Evolutionary conservation across 2,888 invertebrate species (phyloP), one percentile per base, ranked within the genome.

Genomic region (Chrysodeixis includens): DNA sequence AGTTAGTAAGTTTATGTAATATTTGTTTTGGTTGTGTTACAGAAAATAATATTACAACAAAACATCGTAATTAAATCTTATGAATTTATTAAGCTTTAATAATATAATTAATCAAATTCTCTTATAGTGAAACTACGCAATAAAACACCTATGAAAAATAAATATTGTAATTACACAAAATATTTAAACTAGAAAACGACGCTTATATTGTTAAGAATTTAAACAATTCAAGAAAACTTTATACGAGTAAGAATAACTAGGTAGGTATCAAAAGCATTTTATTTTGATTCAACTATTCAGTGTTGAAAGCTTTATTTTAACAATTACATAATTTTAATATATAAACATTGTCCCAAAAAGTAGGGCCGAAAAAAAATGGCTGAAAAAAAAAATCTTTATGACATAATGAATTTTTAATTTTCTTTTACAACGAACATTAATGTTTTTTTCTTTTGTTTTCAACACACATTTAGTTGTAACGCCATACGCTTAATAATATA

Each of bases 391-490:
- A n/a, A 5, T 3, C 40, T 0, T 16, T 0, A 16, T 46, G 46
- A 46, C 46, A 20, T 46, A 18, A 40, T 46, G 46, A 10, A 10
- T 49, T 49, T 49, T 49, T 18, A 18, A 44, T 6, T 20, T 49
- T 20, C 9, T 7, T 12, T 20, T 10, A 1, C 7, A 18, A 49
- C 46, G 7, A 20, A 10, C 10, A 49, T 59, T 53, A 49, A 49
- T 6, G 8, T 22, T 3, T 26, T 26, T 52, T 46, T 60, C 7
- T 62, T 74, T 60, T 74, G 56, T 66, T 61, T 60, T 51, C 51
- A 62, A 75, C 54, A 61, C 46, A 67, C 32, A 56, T 70, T 55
- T 80, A 73, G 61, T 59, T 63, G 40, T 62, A 66, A 67, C 68
- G 56, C 40, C 30, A 57, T 69, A 73, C 40, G 56, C 61, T 62